Base-by-base conservation (phyloP, 2,797 vertebrate species). In the Acanthiza pusilla region DNA sequence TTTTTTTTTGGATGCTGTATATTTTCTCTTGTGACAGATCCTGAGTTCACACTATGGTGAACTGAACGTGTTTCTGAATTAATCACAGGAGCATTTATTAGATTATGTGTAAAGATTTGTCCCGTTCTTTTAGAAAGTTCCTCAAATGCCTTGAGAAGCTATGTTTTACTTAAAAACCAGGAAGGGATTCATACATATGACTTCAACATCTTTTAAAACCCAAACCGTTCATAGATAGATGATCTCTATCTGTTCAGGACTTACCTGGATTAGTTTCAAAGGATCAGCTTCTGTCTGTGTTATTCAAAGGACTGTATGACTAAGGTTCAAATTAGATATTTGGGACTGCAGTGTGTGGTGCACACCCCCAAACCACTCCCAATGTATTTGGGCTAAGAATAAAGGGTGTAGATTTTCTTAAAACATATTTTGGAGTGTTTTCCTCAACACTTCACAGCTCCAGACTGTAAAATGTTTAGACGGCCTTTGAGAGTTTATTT, bases 391-490 rank as follows among this genome's bases (percentile, higher is more conserved):
- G 70, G 74, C 50, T 93, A 73, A n/a, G 73, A 86, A 53, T n/a
- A 81, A 72, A 89, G 66, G 25, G 12, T 5, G 7, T 36, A n/a
- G 51, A 40, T 76, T 75, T 29, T 77, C 66, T 92, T n/a, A 53
- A 68, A 75, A 68, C 48, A 79, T 40, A 32, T 73, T 78, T 87
- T 85, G 78, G 80, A 57, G 68, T 92, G 93, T 91, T 92, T 89
- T 84, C 51, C 66, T 91, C 82, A 36, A 26, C 16, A 23, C 43
- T 88, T 81, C 40, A 13, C 66, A 86, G 51, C 62, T 88, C 66
- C 82, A 94, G 93, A 86, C 82, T 73, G 25, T 80, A 78, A 95
- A 91, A 55, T 84, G 92, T 92, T 96, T 92, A 66, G 89, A 84
- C 6, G 9, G 66, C 53, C 74, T 87, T 75, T 85, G 50, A 34